Conservation (phyloP, 2,113 vertebrate genomes). For the Pangasianodon hypophthalmus region DNA sequence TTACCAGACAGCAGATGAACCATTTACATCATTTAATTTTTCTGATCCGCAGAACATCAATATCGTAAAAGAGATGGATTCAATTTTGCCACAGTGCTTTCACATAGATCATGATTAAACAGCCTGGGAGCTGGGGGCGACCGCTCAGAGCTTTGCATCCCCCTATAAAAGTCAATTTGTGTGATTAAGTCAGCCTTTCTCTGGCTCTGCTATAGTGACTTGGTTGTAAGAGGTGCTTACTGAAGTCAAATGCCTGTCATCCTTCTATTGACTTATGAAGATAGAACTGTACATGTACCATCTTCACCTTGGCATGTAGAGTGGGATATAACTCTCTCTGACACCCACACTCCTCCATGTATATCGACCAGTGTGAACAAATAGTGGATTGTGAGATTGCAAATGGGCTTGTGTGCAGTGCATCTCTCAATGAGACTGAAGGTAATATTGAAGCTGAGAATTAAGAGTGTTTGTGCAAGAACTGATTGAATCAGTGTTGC, state of each 20-base stretch:
- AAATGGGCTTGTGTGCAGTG: not conserved
- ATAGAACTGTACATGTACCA: slow-evolving; percentile 50
- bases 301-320: slow-evolving; percentile 35
- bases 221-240: slow-evolving; percentile 54
- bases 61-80: slow-evolving; percentile 65
- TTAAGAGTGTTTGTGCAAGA: not conserved
- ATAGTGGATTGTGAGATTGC: not conserved
- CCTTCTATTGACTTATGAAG: slow-evolving; percentile 62
- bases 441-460: not conserved
- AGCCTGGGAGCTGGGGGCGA: slow-evolving; percentile 56
- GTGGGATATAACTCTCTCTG: slow-evolving; percentile 24
- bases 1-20: slow-evolving; percentile 43
- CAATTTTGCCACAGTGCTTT: slow-evolving; percentile 66
- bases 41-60: slow-evolving; percentile 70
- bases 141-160: slow-evolving; percentile 54
- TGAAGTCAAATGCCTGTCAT: slow-evolving; percentile 65
- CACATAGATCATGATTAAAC: slow-evolving; percentile 70
- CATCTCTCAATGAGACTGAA: not conserved
- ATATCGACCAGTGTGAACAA: not conserved
- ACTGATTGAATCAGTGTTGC: not conserved
- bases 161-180: slow-evolving; percentile 72
- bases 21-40: slow-evolving; percentile 51
- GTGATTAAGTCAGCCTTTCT: slow-evolving; percentile 69
- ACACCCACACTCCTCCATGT: not conserved
- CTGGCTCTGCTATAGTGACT: slow-evolving; percentile 64